Percentiles rank a stretch among this genome's conserved stretches.
These are phyloP conservation scores for Diplosoma virens DNA, from an alignment of 23 tunicate species.

Conservation along the genomic window DNA sequence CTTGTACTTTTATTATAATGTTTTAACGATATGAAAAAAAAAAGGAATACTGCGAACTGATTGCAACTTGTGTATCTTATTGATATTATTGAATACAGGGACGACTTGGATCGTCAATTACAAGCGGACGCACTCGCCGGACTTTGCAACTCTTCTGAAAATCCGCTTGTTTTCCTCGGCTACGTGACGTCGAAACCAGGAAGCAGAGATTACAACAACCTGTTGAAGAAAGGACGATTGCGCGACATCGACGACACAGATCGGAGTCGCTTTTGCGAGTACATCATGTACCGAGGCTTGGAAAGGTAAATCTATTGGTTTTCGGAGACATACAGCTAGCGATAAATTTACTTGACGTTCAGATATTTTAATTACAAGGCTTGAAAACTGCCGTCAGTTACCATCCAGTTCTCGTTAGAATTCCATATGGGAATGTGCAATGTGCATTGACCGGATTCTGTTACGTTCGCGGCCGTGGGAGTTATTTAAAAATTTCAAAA, in stretches of 20 bases:
- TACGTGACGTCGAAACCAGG: constrained; percentile 66
- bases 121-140: constrained; percentile 48
- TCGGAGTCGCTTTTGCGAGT: constrained; percentile 54
- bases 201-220: constrained; percentile 55
- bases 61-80: neutral
- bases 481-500: too few relatives aligned
- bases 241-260: constrained; percentile 62
- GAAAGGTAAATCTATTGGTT: constrained; percentile 20
- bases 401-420: neutral
- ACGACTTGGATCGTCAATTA: constrained; percentile 48
- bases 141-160: constrained; percentile 20
- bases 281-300: constrained; percentile 61
- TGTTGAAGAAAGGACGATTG: constrained; percentile 30
- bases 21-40: too few relatives aligned
- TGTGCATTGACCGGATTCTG: neutral
- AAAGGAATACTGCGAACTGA: too few relatives aligned
- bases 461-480: too few relatives aligned
- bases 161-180: constrained; percentile 64
- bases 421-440: neutral
- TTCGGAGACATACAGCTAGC: too few relatives aligned
- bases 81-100: constrained; percentile 11
- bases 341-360: neutral
- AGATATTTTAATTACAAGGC: neutral
- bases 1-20: too few relatives aligned
- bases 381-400: neutral